Evolutionary conservation across 2,888 invertebrate genomes (phyloP), one percentile per base, ranked within the genome.

Genomic region (Cylloceria caligata): DNA sequence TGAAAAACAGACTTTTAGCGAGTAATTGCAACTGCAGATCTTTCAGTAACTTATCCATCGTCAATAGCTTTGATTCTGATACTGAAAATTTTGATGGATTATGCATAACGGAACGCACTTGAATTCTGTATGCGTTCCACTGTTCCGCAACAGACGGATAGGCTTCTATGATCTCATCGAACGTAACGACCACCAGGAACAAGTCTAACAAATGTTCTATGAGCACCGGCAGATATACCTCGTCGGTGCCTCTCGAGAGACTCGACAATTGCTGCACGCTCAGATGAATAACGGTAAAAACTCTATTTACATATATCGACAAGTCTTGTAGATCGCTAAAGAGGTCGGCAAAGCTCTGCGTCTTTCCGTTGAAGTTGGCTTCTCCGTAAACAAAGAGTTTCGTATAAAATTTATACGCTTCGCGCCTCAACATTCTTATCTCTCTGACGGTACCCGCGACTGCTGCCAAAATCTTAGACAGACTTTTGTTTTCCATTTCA

Each of bases 391-490:
- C 91, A 0, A 94, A 88, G 13, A 94, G 90, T 64, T 93, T 93
- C 0, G 89, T 88, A 83, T 94, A 95, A 93, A 94, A 94, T 78
- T 94, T 93, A 85, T 94, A 94, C 7, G 96, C 96, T 91, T 97
- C 96, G 72, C 93, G 93, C 87, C 95, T 94, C 16, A 98, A 93
- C 71, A 94, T 91, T 73, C 95, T 93, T 80, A 97, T 95, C 93
- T 98, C 98, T 86, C 95, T 94, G 92, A 97, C 97, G 1, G 98
- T 93, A 7, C 96, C 95, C 16, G 96, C 95, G 79, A 98, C 94
- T 0, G 97, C 96, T 52, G 96, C 95, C 7, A 98, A 93, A 60
- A 98, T 94, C 93, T 97, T 96, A 42, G 96, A 96, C 87, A 98
- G 94, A 65, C 96, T 93, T 89, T 96, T 96, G 90, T 97, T 97